Base-by-base conservation (phyloP, 2,797 vertebrate genomes). In the Cheirogaleus major region DNA sequence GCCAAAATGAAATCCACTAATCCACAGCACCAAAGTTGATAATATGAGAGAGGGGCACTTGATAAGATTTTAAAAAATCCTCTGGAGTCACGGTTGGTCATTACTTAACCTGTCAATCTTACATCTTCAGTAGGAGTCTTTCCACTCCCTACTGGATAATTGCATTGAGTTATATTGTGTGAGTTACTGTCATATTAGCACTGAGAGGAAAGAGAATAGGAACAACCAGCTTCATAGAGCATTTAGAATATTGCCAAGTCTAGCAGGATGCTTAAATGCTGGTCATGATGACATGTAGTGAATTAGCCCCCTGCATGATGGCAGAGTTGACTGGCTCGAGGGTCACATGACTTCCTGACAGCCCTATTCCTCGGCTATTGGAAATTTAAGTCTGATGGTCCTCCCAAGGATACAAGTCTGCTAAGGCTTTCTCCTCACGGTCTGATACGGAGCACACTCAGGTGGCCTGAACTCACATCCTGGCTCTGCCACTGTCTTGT, bases 1-100 rank as follows among this genome's bases (percentile, higher is more conserved):
- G 79, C 41, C 94, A 95, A 95, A 98, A 87, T 96, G 93, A 98
- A 98, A 97, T 97, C 65, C 98, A 87, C 79, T 92, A 92, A 85
- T 96, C 87, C 14, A 91, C 93, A 96, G 61, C 73, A 75, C 55
- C 89, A 82, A 97, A 98, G 94, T 63, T 92, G 87, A 65, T 97
- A 97, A 93, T 96, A 81, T 17, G 80, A 95, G 89, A 98, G 82
- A 86, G 97, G 89, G 4, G 4, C 67, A 57, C 81, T 84, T 95
- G 95, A 96, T 84, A 96, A 96, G 95, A 97, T 83, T 97, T 93
- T 69, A 17, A 67, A 80, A 98, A 97, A 70, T 67, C 78, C 97
- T 79, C 94, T 97, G 80, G 85, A 96, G 96, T 80, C 95, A 94
- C 80, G 27, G 75, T 95, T 95, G 73, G 96, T 75, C 87, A 97